These are phyloP conservation scores for Lophius piscatorius DNA, from an alignment of 2,113 vertebrate species.

Conservation along the genomic window DNA sequence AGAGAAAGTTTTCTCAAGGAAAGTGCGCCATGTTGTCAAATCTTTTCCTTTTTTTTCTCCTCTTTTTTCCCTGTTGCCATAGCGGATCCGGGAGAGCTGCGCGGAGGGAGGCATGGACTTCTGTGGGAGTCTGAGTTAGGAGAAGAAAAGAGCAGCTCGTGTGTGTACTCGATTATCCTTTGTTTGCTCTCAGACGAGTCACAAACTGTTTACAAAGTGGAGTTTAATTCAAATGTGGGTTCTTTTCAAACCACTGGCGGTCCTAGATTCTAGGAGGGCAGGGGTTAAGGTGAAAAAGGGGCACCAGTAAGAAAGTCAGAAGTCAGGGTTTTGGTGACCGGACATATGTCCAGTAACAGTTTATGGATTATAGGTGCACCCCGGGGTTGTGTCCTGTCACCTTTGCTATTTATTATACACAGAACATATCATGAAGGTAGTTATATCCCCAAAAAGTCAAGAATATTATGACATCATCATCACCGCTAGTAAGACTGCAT, in stretches of 20 bases:
- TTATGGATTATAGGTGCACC: too few species aligned
- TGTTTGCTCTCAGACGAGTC: background rate
- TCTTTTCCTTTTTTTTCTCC: slow-evolving; percentile 67
- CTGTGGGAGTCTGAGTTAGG: slow-evolving; percentile 22
- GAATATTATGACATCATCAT: too few species aligned
- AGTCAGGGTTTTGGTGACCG: too few species aligned
- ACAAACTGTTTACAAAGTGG: background rate
- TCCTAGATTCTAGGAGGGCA: background rate
- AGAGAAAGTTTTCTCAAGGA: slow-evolving; percentile 75
- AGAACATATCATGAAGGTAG: too few species aligned
- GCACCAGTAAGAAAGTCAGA: too few species aligned
- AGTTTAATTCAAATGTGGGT: background rate
- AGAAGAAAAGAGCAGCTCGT: background rate
- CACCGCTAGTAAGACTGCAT: too few species aligned
- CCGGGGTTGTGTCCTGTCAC: too few species aligned
- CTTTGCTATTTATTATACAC: too few species aligned
- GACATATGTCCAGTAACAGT: too few species aligned
- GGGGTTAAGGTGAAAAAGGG: background rate
- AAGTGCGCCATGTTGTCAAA: slow-evolving; percentile 86
- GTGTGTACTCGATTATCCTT: background rate
- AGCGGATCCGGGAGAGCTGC: slow-evolving; percentile 48
- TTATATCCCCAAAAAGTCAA: too few species aligned
- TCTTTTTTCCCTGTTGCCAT: slow-evolving; percentile 62
- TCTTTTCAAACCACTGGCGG: background rate
- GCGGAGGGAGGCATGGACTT: slow-evolving; percentile 31